These are phyloP conservation scores for Formica selysi DNA, from an alignment of 1,140 invertebrate genomes.

Conservation along the genomic window DNA sequence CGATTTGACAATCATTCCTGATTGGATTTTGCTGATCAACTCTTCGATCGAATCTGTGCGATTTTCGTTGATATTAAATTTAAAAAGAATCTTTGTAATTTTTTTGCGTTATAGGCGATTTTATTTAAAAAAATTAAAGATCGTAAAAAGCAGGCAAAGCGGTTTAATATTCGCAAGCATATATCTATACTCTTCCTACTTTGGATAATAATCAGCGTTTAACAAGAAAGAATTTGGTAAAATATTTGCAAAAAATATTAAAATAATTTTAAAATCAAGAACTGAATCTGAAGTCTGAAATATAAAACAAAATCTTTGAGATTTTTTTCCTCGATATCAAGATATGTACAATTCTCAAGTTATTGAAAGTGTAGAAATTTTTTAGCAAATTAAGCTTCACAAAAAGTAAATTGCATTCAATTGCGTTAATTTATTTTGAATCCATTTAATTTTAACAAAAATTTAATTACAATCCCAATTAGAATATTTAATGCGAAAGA, in stretches of 20 bases:
- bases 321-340: neutral
- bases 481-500: neutral
- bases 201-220: neutral
- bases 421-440: neutral
- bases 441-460: neutral
- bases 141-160: neutral
- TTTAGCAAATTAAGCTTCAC: neutral
- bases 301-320: neutral
- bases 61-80: conserved; percentile 6
- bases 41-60: neutral
- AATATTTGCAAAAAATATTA: neutral
- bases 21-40: neutral
- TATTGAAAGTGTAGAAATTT: neutral
- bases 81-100: neutral
- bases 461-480: neutral
- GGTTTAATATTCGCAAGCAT: neutral
- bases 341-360: neutral
- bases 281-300: neutral
- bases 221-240: neutral
- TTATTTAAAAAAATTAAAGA: neutral
- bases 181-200: neutral
- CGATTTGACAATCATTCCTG: conserved; percentile 59
- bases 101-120: neutral
- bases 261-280: neutral
- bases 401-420: neutral